Evolutionary conservation across 2,888 invertebrate genomes (phyloP).

Genomic region (Sinopyrophorus schimmeli): DNA sequence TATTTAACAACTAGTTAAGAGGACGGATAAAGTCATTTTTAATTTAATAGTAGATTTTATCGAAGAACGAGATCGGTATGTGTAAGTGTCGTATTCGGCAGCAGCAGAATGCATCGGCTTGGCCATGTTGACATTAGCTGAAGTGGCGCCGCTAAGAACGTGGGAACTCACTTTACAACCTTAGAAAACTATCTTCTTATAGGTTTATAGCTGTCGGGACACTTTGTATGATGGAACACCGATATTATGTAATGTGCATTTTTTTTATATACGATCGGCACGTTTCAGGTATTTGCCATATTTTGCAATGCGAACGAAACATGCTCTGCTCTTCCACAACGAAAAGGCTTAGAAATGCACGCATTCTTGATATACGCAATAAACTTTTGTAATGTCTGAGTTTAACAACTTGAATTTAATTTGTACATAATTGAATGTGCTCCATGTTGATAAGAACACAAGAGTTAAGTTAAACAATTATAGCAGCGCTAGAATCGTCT

Average conservation of each 20-base stretch:
- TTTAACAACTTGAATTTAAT: constrained; percentile 6
- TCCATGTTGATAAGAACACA: constrained; percentile 8
- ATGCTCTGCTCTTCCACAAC: no score
- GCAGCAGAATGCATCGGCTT: constrained; percentile 17
- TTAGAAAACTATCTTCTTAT: constrained; percentile 22
- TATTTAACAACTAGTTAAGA: constrained; percentile 7
- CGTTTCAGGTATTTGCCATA: no score
- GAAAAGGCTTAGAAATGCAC: no score
- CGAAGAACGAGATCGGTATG: constrained; percentile 28
- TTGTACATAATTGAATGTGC: constrained; percentile 11
- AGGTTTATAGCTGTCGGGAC: constrained; percentile 21
- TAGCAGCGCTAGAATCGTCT: neutral
- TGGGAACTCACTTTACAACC: constrained; percentile 27
- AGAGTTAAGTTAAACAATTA: constrained; percentile 13
- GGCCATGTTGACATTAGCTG: constrained; percentile 28
- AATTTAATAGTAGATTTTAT: constrained; percentile 29
- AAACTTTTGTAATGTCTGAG: constrained; percentile 5
- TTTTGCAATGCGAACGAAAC: no score
- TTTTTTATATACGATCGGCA: no score
- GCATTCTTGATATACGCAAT: no score
- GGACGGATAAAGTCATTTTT: constrained; percentile 20
- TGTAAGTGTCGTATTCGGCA: constrained; percentile 31
- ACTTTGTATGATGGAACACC: constrained; percentile 13
- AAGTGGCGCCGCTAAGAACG: constrained; percentile 30
- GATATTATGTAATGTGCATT: constrained; percentile 11